Evolutionary conservation across 2,113 vertebrate species (phyloP).

Genomic region (Odocoileus virginianus): DNA sequence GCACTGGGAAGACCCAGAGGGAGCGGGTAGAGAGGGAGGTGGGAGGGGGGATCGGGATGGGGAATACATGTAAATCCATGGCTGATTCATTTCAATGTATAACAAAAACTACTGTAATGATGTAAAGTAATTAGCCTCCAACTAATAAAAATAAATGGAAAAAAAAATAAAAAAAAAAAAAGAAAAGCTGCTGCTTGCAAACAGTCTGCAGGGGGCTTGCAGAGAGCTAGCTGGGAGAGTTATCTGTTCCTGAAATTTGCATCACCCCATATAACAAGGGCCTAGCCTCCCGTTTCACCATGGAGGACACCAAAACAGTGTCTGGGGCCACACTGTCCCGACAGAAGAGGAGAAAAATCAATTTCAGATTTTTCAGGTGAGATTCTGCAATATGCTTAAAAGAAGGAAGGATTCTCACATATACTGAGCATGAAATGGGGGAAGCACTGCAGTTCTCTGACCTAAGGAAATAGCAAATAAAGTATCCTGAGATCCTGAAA

Average conservation of each 20-base stretch:
- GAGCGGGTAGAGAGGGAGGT: no score
- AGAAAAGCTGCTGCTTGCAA: constrained; percentile 34
- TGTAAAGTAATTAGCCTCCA: no score
- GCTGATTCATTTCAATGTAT: no score
- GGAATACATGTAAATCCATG: no score
- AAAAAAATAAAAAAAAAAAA: no score
- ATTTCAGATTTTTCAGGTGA: constrained; percentile 67
- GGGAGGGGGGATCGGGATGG: no score
- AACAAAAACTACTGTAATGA: no score
- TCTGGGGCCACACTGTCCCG: background rate
- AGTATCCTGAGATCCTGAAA: constrained; percentile 60
- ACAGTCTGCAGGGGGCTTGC: background rate
- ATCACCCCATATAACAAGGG: constrained; percentile 1
- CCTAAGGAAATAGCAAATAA: constrained; percentile 77
- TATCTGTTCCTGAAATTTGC: background rate
- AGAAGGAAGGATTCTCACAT: constrained; percentile 68
- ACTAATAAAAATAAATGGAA: no score
- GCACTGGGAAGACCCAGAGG: no score
- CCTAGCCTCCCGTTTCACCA: constrained; percentile 35
- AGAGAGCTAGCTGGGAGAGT: background rate
- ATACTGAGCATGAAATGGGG: constrained; percentile 62
- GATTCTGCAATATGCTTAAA: constrained; percentile 71
- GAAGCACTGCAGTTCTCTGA: constrained; percentile 60
- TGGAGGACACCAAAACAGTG: constrained; percentile 23
- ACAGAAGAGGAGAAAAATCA: constrained; percentile 71